A percentile compares a stretch with the other conserved stretches of the same genome.
These are phyloP conservation scores for Hirudinaria manillensis DNA, from an alignment of 2,888 invertebrate species.

Conservation along the genomic window DNA sequence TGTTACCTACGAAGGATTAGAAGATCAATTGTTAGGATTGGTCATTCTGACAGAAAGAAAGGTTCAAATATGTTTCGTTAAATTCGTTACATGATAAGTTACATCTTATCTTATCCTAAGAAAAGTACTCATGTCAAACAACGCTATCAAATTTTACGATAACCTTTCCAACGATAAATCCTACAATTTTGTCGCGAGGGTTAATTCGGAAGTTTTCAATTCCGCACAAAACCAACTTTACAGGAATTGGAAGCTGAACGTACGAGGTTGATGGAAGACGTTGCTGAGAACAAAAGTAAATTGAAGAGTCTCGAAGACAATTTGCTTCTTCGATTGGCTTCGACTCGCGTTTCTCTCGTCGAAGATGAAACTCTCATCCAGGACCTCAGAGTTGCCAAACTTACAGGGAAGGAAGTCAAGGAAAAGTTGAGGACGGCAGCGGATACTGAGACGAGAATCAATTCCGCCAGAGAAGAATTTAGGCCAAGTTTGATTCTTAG, in stretches of 20 bases:
- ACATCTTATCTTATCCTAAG: no score
- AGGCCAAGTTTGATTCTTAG: conserved; percentile 61
- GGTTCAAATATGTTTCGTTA: conserved; percentile 38
- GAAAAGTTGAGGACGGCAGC: conserved; percentile 86
- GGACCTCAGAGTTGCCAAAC: conserved; percentile 50
- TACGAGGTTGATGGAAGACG: conserved; percentile 85
- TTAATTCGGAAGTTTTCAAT: no score
- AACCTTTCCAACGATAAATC: no score
- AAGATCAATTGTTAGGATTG: conserved; percentile 83
- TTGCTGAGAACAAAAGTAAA: conserved; percentile 88
- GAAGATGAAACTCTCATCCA: conserved; percentile 88
- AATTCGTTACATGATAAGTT: no score
- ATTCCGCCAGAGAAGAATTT: conserved; percentile 86
- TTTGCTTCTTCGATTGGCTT: conserved; percentile 79
- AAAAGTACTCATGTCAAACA: no score
- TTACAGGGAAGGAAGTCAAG: conserved; percentile 78
- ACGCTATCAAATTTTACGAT: no score
- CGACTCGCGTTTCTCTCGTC: conserved; percentile 84
- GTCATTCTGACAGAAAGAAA: conserved; percentile 94
- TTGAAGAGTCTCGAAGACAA: conserved; percentile 94
- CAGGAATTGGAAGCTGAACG: conserved; percentile 84
- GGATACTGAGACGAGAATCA: conserved; percentile 87
- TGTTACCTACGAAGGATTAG: conserved; percentile 89
- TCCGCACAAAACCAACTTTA: background rate
- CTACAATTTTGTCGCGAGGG: no score